Evolutionary conservation across 2,113 vertebrate species (phyloP).

Genomic region (Macroglossus sobrinus): DNA sequence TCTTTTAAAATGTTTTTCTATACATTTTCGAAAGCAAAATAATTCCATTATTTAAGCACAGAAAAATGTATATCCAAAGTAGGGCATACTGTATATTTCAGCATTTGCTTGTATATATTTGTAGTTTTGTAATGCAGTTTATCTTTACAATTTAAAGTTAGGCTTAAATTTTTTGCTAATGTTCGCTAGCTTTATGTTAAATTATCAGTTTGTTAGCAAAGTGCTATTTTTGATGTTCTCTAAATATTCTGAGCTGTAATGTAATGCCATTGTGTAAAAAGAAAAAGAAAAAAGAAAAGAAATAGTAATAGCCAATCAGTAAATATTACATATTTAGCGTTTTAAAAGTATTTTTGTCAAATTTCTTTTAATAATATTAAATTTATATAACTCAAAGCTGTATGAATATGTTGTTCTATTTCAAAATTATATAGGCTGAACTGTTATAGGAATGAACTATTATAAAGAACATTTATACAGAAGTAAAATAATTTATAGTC

Average conservation of each 20-base stretch:
- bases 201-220: constrained; percentile 62
- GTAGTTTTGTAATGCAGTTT: constrained; percentile 24
- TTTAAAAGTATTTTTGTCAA: constrained; percentile 78
- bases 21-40: constrained; percentile 53
- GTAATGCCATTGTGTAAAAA: constrained; percentile 48
- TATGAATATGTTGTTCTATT: constrained; percentile 80
- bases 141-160: constrained; percentile 64
- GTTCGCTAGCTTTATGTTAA: constrained; percentile 67
- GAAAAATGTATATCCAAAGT: constrained; percentile 54
- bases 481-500: constrained; percentile 49
- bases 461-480: neutral
- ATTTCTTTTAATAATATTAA: constrained; percentile 81
- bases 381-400: constrained; percentile 71
- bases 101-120: constrained; percentile 56
- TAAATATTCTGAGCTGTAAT: constrained; percentile 69
- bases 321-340: constrained; percentile 72
- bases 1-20: constrained; percentile 65
- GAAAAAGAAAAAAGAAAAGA: constrained; percentile 49
- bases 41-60: constrained; percentile 57
- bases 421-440: constrained; percentile 58
- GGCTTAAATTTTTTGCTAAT: constrained; percentile 65
- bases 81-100: constrained; percentile 1
- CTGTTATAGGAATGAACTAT: constrained; percentile 1
- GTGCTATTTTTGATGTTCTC: constrained; percentile 59
- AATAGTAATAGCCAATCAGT: constrained; percentile 52